Evolutionary conservation across 2,113 vertebrate genomes (phyloP).

Genomic region (Telmatochromis sp.): DNA sequence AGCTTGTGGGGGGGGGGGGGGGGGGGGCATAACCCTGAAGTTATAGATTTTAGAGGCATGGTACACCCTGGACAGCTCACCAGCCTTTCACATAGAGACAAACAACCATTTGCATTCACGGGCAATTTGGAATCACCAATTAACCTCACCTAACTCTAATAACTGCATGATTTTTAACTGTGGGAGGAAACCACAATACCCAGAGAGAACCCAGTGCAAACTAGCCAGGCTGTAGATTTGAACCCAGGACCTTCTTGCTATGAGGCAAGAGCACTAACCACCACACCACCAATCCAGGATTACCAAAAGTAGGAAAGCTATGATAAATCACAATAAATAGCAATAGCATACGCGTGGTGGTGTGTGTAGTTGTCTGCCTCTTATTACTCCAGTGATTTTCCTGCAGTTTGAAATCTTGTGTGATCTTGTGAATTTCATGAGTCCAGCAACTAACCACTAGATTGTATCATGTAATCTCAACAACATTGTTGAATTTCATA

Average conservation of each 20-base stretch:
- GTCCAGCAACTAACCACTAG: background rate
- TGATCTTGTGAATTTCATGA: background rate
- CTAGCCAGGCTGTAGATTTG: background rate
- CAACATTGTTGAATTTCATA: background rate
- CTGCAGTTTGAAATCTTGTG: background rate
- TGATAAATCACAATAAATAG: background rate
- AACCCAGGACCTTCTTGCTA: background rate
- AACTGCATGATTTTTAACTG: background rate
- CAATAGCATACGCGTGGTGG: accelerated
- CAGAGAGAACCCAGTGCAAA: background rate
- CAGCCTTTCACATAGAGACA: background rate
- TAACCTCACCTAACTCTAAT: background rate
- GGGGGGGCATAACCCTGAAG: background rate
- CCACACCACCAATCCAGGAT: background rate
- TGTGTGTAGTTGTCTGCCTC: background rate
- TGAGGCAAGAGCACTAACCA: background rate
- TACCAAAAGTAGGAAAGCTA: background rate
- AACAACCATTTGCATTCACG: background rate
- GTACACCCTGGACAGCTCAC: background rate
- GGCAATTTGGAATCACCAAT: background rate
- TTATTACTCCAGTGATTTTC: background rate
- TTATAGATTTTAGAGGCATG: background rate
- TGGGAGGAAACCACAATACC: background rate
- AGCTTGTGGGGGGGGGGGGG: too few species aligned
- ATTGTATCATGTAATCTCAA: background rate